These are phyloP conservation scores for Vidua chalybeata DNA, from an alignment of 2,113 vertebrate genomes.

Conservation along the genomic window DNA sequence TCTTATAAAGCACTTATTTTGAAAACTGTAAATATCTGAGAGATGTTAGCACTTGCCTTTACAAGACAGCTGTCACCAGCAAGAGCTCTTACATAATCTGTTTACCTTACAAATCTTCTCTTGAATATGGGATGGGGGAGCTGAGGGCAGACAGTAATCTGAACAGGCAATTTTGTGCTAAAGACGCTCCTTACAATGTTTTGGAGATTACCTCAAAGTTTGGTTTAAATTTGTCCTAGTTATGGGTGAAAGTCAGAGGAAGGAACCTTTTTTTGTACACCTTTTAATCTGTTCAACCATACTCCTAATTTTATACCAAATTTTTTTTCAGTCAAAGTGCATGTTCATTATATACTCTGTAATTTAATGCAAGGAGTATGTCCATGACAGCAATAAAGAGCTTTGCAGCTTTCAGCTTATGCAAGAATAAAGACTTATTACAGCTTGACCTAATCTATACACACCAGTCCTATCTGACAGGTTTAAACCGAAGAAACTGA, in stretches of 20 bases:
- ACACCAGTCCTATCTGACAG: not conserved
- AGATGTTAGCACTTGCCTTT: not conserved
- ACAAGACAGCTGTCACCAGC: not conserved
- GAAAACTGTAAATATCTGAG: not conserved
- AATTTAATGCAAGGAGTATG: not conserved
- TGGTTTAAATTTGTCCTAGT: not conserved
- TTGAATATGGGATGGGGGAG: not conserved
- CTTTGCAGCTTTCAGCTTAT: conserved; percentile 3
- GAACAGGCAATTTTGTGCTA: not conserved
- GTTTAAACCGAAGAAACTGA: not conserved
- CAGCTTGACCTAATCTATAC: not conserved
- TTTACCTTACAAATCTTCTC: not conserved
- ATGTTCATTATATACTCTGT: not conserved
- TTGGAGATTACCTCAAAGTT: not conserved
- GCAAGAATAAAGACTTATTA: not conserved
- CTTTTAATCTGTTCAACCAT: not conserved
- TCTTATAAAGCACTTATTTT: not conserved
- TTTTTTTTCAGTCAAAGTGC: not conserved
- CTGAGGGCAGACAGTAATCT: not conserved
- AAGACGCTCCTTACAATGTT: not conserved
- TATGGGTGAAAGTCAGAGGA: not conserved
- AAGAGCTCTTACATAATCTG: not conserved
- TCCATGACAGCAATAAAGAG: not conserved
- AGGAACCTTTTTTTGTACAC: not conserved
- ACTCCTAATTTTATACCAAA: not conserved